phyloP scores from a whole-genome alignment of 2,888 invertebrate species.

The Orthonevra nobilis region DNA sequence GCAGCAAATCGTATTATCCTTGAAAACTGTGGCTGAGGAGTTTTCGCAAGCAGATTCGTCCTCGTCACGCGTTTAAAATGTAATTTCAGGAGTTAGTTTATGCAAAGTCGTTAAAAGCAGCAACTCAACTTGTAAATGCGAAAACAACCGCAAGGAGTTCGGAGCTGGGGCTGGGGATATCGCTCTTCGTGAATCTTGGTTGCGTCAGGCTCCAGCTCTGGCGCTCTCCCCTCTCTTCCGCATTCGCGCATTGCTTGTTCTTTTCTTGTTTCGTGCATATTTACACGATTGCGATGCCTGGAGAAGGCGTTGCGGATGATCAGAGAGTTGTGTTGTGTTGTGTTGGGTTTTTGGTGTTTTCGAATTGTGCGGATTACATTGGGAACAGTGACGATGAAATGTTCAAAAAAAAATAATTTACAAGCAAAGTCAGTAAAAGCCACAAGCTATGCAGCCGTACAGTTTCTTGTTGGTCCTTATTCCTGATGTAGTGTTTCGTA shows the following conservation, averaged over 20 bases:
- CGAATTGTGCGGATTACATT: constrained; percentile 39
- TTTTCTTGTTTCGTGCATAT: constrained; percentile 52
- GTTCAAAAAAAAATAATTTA: constrained; percentile 1
- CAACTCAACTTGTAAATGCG: constrained; percentile 68
- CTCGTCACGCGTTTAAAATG: constrained; percentile 66
- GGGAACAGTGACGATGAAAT: constrained; percentile 34
- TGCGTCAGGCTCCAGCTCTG: constrained; percentile 14
- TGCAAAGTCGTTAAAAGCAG: constrained; percentile 70
- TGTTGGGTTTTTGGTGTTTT: constrained; percentile 16
- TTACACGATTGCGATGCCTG: constrained; percentile 30
- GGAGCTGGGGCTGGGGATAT: no score
- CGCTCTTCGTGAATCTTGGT: constrained; percentile 51
- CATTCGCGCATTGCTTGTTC: constrained; percentile 19
- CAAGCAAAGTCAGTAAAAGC: neutral
- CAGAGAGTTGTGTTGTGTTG: constrained; percentile 32
- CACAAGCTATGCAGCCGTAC: no score
- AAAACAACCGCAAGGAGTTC: constrained; percentile 68
- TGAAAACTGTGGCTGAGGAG: no score
- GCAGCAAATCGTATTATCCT: constrained; percentile 31
- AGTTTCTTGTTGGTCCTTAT: constrained; percentile 11
- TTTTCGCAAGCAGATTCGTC: constrained; percentile 38
- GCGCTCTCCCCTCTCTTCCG: neutral
- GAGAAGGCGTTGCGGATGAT: constrained; percentile 50
- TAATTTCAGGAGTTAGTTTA: constrained; percentile 66
- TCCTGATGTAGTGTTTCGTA: neutral